phyloP scores from a whole-genome alignment of 2,113 vertebrate species.

The Excalfactoria chinensis region DNA sequence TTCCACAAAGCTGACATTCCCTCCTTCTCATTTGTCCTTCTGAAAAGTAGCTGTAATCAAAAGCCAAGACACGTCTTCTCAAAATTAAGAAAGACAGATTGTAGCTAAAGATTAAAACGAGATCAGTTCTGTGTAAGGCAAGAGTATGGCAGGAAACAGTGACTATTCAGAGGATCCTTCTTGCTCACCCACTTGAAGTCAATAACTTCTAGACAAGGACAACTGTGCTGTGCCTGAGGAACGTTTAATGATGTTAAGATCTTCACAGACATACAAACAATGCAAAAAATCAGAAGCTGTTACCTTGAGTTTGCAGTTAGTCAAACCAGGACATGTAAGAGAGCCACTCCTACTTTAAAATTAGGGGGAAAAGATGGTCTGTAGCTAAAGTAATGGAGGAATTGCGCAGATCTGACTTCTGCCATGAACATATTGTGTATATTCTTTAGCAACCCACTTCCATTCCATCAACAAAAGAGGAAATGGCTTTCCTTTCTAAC shows the following conservation, averaged over 20 bases:
- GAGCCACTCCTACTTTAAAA: not conserved
- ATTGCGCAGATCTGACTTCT: not conserved
- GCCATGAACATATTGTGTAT: not conserved
- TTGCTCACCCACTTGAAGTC: not conserved
- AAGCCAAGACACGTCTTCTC: not conserved
- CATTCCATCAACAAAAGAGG: not conserved
- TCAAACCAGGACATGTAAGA: not conserved
- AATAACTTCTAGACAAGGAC: not conserved
- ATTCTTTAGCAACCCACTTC: not conserved
- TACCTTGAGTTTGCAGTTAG: not conserved
- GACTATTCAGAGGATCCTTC: not conserved
- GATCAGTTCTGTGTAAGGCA: not conserved
- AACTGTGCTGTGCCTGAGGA: not conserved
- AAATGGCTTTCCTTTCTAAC: not conserved
- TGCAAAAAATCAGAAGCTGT: not conserved
- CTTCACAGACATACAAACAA: not conserved
- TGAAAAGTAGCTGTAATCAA: not conserved
- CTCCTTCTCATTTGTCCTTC: not conserved
- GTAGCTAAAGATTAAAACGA: not conserved
- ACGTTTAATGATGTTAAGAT: not conserved
- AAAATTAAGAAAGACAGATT: not conserved
- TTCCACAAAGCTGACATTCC: not conserved
- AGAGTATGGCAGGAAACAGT: not conserved
- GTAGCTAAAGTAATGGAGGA: not conserved
- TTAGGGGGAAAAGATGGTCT: not conserved